Evolutionary conservation across 2,797 vertebrate species (phyloP).

Genomic region (Sarcoramphus papa): DNA sequence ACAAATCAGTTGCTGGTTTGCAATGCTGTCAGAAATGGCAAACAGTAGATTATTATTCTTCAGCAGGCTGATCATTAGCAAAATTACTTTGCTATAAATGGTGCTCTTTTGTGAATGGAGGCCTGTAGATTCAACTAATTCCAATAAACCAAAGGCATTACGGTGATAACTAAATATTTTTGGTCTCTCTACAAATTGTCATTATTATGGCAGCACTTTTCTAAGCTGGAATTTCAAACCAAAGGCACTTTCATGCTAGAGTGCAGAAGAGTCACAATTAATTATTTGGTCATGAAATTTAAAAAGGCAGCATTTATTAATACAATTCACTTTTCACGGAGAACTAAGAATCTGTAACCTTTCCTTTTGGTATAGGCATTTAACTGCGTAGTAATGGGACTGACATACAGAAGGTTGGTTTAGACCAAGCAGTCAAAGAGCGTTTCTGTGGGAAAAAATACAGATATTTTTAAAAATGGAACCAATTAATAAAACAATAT

Average conservation of each 20-base stretch:
- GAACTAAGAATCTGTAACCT: slow-evolving; percentile 65
- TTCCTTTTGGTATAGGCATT: slow-evolving; percentile 75
- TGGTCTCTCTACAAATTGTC: slow-evolving; percentile 90
- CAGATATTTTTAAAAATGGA: slow-evolving; percentile 12
- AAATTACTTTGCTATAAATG: slow-evolving; percentile 47
- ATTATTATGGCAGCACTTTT: slow-evolving; percentile 85
- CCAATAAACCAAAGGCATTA: slow-evolving; percentile 95
- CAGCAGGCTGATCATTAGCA: slow-evolving; percentile 59
- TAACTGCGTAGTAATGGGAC: slow-evolving; percentile 48
- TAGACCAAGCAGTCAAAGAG: slow-evolving; percentile 58
- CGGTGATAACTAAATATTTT: slow-evolving; percentile 94
- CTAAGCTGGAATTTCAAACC: slow-evolving; percentile 92
- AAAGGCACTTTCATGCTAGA: slow-evolving; percentile 99
- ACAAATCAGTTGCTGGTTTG: slow-evolving; percentile 39
- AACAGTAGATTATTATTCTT: slow-evolving; percentile 55
- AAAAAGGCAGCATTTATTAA: slow-evolving; percentile 78
- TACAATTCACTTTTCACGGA: slow-evolving; percentile 72
- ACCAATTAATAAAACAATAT: slow-evolving; percentile 65
- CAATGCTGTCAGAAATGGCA: slow-evolving; percentile 57
- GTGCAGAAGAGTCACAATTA: slow-evolving; percentile 86
- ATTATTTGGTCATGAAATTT: slow-evolving; percentile 81
- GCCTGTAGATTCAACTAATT: slow-evolving; percentile 76
- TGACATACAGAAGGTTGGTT: slow-evolving; percentile 48
- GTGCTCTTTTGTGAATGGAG: slow-evolving; percentile 69
- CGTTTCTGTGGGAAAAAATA: slow-evolving; percentile 48